These are phyloP conservation scores for Paradoxurus hermaphroditus DNA, from an alignment of 2,113 vertebrate genomes.

Conservation along the genomic window DNA sequence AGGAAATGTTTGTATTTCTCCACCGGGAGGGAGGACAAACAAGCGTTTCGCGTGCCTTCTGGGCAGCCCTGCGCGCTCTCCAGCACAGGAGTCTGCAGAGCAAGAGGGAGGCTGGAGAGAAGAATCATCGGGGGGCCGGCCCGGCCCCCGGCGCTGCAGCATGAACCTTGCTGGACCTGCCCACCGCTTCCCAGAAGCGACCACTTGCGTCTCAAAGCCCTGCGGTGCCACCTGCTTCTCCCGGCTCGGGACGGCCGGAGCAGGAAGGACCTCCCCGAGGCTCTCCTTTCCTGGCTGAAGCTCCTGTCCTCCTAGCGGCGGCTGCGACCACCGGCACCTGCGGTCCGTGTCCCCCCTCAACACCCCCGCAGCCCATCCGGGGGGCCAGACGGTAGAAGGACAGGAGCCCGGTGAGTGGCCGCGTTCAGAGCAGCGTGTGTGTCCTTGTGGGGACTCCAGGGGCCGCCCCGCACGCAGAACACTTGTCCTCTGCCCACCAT, in stretches of 20 bases:
- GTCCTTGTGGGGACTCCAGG: neutral
- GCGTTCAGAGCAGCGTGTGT: neutral
- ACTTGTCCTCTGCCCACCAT: neutral
- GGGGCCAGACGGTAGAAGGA: neutral
- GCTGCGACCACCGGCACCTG: neutral
- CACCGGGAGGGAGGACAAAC: constrained; percentile 67
- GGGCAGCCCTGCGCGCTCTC: neutral
- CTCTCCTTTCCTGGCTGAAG: neutral
- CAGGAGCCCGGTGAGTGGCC: neutral
- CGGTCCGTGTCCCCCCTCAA: accelerated
- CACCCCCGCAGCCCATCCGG: no score
- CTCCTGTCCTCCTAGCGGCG: neutral
- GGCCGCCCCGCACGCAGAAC: accelerated
- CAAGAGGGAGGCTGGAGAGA: neutral
- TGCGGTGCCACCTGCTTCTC: accelerated
- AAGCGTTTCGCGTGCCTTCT: neutral
- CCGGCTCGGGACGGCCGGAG: neutral
- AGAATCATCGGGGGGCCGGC: neutral
- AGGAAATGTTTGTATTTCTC: constrained; percentile 75
- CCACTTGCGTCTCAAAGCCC: accelerated
- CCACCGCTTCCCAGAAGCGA: neutral
- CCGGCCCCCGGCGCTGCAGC: neutral
- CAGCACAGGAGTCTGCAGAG: neutral
- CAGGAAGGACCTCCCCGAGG: neutral
- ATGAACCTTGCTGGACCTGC: accelerated